Percentiles rank a stretch among this genome's conserved stretches.
Evolutionary conservation across 2,113 vertebrate species (phyloP).

Genomic region (Hippocampus abdominalis): DNA sequence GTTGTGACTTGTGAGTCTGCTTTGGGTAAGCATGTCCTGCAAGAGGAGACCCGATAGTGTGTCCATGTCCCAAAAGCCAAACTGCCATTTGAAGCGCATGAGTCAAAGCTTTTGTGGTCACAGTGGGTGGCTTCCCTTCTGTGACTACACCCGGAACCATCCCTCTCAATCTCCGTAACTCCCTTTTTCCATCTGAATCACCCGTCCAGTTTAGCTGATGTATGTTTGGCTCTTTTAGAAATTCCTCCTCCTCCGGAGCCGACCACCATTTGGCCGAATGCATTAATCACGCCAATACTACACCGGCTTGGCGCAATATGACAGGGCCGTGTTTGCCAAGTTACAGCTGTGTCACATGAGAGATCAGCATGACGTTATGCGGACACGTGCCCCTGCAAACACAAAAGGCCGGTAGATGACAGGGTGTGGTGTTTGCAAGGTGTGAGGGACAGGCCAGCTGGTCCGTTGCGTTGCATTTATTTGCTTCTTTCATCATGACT

Average conservation of each 20-base stretch:
- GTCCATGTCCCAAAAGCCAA: conserved; percentile 27
- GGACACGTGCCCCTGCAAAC: conserved; percentile 41
- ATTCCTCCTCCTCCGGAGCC: conserved; percentile 20
- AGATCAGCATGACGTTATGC: conserved; percentile 42
- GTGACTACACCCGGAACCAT: conserved; percentile 61
- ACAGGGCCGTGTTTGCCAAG: conserved; percentile 34
- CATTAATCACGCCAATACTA: conserved; percentile 43
- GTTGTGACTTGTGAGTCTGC: conserved; percentile 4
- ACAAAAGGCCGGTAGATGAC: conserved; percentile 29
- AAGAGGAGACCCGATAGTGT: conserved; percentile 32
- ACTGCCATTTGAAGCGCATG: conserved; percentile 53
- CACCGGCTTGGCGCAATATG: conserved; percentile 25
- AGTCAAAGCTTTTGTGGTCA: conserved; percentile 61
- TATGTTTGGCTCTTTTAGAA: conserved; percentile 29
- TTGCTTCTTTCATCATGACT: conserved; percentile 17
- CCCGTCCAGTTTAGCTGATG: conserved; percentile 18
- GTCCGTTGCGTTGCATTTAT: conserved; percentile 15
- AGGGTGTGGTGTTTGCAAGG: conserved; percentile 46
- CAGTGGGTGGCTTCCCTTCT: conserved; percentile 57
- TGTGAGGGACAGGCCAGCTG: conserved; percentile 32
- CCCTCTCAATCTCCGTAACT: conserved; percentile 35
- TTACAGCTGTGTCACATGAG: conserved; percentile 33
- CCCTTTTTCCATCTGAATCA: conserved; percentile 51
- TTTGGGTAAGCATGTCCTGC: conserved; percentile 24
- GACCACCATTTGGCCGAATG: conserved; percentile 24